phyloP scores from a whole-genome alignment of 2,113 vertebrate genomes.

The Megaceryle torquata region DNA sequence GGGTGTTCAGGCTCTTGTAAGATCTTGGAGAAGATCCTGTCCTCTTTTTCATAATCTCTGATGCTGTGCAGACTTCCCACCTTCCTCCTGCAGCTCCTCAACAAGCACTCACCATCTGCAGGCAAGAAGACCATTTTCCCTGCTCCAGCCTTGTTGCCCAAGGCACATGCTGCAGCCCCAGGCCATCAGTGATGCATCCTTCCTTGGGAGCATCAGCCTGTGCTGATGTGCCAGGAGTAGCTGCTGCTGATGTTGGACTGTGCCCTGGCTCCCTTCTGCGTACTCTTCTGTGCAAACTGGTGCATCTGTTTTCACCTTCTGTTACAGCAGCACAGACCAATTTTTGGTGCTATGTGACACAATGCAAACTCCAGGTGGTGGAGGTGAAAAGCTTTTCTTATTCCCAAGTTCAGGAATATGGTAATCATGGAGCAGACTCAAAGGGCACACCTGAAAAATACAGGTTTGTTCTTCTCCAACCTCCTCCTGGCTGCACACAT shows the following conservation, averaged over 20 bases:
- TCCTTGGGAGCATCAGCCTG: neutral
- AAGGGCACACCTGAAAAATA: neutral
- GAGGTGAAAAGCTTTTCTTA: neutral
- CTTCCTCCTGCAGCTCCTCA: neutral
- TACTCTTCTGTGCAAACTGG: neutral
- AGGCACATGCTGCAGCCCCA: neutral
- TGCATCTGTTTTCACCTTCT: neutral
- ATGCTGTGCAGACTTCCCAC: neutral
- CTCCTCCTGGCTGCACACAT: neutral
- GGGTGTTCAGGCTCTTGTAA: neutral
- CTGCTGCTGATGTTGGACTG: neutral
- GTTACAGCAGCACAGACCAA: neutral
- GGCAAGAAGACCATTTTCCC: neutral
- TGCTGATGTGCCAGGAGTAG: neutral
- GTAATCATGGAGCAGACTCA: neutral
- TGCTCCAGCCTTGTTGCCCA: accelerated
- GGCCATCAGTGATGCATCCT: neutral
- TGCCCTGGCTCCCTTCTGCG: neutral
- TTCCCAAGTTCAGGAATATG: neutral
- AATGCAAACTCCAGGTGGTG: neutral
- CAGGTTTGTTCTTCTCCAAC: neutral
- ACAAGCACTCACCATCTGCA: neutral
- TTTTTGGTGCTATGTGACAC: neutral
- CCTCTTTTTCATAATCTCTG: neutral
- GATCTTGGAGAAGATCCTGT: neutral